Percentiles rank a stretch among this genome's conserved stretches.
phyloP scores from a whole-genome alignment of 2,113 vertebrate species.

The Mellivora capensis region DNA sequence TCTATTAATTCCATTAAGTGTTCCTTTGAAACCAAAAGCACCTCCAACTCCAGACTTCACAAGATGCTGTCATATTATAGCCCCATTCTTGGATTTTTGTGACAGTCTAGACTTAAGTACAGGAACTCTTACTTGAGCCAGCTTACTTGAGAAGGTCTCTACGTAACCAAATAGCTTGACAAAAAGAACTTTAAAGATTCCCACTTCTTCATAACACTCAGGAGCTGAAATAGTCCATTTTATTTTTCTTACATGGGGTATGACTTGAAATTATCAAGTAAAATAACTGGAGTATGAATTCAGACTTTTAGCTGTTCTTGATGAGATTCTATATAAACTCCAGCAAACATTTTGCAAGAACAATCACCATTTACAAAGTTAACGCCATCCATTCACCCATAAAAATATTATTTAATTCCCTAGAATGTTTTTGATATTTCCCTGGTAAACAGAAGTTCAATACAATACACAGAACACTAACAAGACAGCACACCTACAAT shows the following conservation, averaged over 20 bases:
- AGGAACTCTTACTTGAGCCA: neutral
- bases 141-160: neutral
- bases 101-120: neutral
- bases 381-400: neutral
- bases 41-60: neutral
- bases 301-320: neutral
- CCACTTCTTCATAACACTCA: neutral
- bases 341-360: neutral
- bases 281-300: neutral
- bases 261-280: neutral
- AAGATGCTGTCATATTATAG: neutral
- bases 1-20: neutral
- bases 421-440: neutral
- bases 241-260: neutral
- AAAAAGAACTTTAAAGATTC: neutral
- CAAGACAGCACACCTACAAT: neutral
- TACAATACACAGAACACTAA: neutral
- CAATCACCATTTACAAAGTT: neutral
- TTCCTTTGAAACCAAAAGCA: neutral
- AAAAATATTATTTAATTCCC: constrained; percentile 36
- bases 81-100: neutral
- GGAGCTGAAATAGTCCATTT: neutral
- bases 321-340: neutral
- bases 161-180: neutral
- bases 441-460: neutral